phyloP scores from a whole-genome alignment of 1,140 invertebrate genomes.

The Olivierus martensii region DNA sequence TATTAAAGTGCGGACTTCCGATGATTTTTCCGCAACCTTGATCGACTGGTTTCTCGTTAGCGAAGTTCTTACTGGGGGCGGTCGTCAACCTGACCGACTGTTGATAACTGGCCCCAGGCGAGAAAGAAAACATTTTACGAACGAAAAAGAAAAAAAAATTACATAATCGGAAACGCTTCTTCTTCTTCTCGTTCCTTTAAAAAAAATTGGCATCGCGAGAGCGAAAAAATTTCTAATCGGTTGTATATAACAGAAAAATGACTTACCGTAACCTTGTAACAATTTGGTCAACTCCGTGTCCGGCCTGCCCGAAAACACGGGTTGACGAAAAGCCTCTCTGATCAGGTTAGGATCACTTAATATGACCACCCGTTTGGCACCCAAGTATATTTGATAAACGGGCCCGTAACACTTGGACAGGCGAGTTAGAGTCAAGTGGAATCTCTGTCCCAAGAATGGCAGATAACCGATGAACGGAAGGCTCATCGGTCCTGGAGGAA shows the following conservation, averaged over 20 bases:
- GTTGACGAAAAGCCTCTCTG: slow-evolving; percentile 61
- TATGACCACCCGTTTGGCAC: slow-evolving; percentile 64
- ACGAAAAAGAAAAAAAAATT: background rate
- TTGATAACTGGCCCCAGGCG: too few species aligned
- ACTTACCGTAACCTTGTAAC: slow-evolving; percentile 79
- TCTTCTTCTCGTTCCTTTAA: too few species aligned
- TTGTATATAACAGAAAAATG: slow-evolving; percentile 12
- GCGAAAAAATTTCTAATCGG: too few species aligned
- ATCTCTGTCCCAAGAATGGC: slow-evolving; percentile 52
- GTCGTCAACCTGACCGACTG: too few species aligned
- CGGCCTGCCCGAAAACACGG: slow-evolving; percentile 73
- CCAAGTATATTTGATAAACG: slow-evolving; percentile 63
- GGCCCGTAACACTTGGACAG: slow-evolving; percentile 59
- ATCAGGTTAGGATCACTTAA: slow-evolving; percentile 71
- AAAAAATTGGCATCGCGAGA: too few species aligned
- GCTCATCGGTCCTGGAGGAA: slow-evolving; percentile 70
- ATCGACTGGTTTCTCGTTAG: too few species aligned
- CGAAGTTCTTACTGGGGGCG: too few species aligned
- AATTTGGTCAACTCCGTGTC: slow-evolving; percentile 66
- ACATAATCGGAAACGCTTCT: background rate
- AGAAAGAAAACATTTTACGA: background rate
- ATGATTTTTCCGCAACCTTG: too few species aligned
- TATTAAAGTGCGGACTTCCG: too few species aligned
- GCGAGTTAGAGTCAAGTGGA: slow-evolving; percentile 59
- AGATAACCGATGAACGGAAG: slow-evolving; percentile 66